Base-by-base conservation (phyloP, 2,888 invertebrate genomes). In the Andrena trimmerana region DNA sequence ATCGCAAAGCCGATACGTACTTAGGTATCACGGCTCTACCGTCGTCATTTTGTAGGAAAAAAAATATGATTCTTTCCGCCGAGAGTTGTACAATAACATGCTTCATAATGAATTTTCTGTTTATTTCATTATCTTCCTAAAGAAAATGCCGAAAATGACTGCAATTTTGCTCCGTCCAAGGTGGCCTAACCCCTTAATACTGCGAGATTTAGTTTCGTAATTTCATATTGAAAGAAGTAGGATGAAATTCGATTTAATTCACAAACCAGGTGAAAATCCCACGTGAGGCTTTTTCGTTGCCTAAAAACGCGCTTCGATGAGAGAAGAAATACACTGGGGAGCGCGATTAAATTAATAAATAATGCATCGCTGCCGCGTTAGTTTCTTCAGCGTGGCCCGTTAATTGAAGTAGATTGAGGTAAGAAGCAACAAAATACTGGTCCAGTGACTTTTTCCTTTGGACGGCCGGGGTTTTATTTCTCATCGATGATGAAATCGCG, bases 371-470 rank as follows among this genome's bases (percentile, higher is more conserved):
- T 20, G 20, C 29, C 20, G 50, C 70, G 24, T 52, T 50, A 42
- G 42, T 42, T 42, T 48, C 62, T 63, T 63, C 48, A 8, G 24
- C 31, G 24, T 4, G 27, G 63, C 16, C 62, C 52, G 50, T 54
- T 72, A 52, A 72, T 52, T 50, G 33, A 63, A 63, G 62, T 63
- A 36, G 52, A 72, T 65, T 16, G 31, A 24, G 13, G 16, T 63
- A 33, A 63, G 33, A 63, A 31, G 24, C 20, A 42, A 42, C 24
- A 33, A 67, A 67, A 52, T 31, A 65, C 65, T 65, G 13, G 65
- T 20, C 52, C 8, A 1, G 48, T 4, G n/a, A 67, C 31, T 67
- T 67, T n/a, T 67, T 67, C 52, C 31, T 8, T 0, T 2, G 48
- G 13, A 13, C 31, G 27, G 27, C 48, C 48, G 27, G 10, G 50